A percentile compares a stretch with the other conserved stretches of the same genome.
These are phyloP conservation scores for Tridacna gigas DNA, from an alignment of 2,888 invertebrate genomes.

Conservation along the genomic window DNA sequence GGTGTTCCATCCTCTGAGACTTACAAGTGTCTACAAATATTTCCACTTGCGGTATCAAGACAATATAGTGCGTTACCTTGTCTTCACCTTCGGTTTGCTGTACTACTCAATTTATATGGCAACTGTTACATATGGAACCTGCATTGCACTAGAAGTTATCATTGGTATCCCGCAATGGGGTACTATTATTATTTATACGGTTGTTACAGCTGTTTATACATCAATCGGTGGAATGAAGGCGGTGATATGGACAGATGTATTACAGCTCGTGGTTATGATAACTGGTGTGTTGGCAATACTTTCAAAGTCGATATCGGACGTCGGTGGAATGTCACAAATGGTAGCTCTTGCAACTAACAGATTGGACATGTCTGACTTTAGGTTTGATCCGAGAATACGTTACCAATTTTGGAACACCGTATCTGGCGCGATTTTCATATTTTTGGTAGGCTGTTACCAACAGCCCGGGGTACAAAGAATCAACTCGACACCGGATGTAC, in stretches of 20 bases:
- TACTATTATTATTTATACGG: constrained; percentile 40
- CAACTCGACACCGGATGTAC: constrained; percentile 27
- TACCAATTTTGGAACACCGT: constrained; percentile 34
- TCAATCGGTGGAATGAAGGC: constrained; percentile 23
- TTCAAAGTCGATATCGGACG: constrained; percentile 24
- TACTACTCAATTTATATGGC: constrained; percentile 38
- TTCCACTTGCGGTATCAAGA: constrained; percentile 35
- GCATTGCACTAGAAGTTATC: constrained; percentile 11
- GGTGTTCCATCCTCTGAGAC: constrained; percentile 33
- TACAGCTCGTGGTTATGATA: constrained; percentile 36
- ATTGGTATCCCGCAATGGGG: constrained; percentile 40
- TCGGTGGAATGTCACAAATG: constrained; percentile 23
- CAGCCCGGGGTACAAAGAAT: constrained; percentile 41
- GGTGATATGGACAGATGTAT: constrained; percentile 13
- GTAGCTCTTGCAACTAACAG: constrained; percentile 1
- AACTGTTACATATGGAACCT: constrained; percentile 32
- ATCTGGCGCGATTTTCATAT: constrained; percentile 21
- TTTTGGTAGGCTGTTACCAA: constrained; percentile 15
- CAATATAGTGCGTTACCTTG: constrained; percentile 21
- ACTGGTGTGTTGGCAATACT: constrained; percentile 40
- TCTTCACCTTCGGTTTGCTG: constrained; percentile 17
- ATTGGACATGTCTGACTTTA: constrained; percentile 21
- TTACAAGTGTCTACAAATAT: constrained; percentile 47
- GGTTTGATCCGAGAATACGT: constrained; percentile 38
- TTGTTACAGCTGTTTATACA: constrained; percentile 32